These are phyloP conservation scores for Orius insidiosus DNA, from an alignment of 1,140 invertebrate genomes.

Conservation along the genomic window DNA sequence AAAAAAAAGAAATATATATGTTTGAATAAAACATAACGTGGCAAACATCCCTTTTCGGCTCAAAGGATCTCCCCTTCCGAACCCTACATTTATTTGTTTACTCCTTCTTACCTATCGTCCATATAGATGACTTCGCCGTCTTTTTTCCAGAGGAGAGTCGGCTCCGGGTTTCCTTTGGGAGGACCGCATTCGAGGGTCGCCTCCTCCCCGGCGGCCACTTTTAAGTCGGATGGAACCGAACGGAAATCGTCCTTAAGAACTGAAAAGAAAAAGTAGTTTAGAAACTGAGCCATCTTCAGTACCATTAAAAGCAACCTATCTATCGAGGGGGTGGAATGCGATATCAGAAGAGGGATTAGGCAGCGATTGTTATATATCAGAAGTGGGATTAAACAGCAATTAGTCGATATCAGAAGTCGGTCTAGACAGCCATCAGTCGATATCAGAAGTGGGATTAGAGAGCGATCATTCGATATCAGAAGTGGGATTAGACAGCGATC, in stretches of 20 bases:
- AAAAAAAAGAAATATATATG: neutral
- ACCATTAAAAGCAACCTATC: neutral
- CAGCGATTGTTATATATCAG: too few species aligned
- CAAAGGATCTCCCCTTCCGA: neutral
- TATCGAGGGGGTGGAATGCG: too few species aligned
- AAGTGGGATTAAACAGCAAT: too few species aligned
- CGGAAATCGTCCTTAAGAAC: slow-evolving; percentile 81
- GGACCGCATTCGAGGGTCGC: slow-evolving; percentile 80
- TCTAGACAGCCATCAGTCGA: too few species aligned
- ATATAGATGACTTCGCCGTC: slow-evolving; percentile 54
- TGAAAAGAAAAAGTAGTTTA: slow-evolving; percentile 12
- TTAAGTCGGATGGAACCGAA: slow-evolving; percentile 65
- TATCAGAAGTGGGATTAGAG: too few species aligned
- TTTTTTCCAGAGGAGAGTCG: slow-evolving; percentile 78
- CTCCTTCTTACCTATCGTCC: slow-evolving; percentile 24
- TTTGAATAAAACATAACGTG: neutral
- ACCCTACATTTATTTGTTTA: neutral
- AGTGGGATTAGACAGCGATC: too few species aligned
- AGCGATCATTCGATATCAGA: too few species aligned
- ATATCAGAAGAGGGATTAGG: too few species aligned
- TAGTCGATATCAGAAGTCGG: too few species aligned
- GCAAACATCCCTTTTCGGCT: neutral
- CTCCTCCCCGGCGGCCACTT: slow-evolving; percentile 76
- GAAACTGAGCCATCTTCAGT: neutral
- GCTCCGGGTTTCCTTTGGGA: slow-evolving; percentile 85